Evolutionary conservation across 2,888 invertebrate species (phyloP).

Genomic region (Lepeophtheirus nordmannii): DNA sequence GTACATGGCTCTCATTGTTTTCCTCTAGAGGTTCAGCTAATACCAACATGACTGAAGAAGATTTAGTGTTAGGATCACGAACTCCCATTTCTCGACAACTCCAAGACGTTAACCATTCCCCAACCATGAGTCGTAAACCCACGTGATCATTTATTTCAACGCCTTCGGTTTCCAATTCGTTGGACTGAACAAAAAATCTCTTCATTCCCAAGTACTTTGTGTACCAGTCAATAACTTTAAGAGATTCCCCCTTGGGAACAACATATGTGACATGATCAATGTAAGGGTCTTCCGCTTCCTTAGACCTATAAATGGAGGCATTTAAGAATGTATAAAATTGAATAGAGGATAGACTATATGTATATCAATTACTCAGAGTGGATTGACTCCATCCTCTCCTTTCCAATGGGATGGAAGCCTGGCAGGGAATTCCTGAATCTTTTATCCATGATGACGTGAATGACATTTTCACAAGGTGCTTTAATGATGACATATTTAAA

Average conservation of each 20-base stretch:
- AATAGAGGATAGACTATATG: no score
- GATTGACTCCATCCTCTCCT: no score
- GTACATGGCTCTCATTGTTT: background rate
- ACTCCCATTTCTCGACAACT: constrained; percentile 10
- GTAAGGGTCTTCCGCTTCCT: constrained; percentile 28
- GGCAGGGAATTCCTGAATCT: background rate
- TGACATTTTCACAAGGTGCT: constrained; percentile 36
- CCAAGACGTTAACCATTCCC: constrained; percentile 21
- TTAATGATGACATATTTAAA: constrained; percentile 34
- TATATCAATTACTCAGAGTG: constrained; percentile 26
- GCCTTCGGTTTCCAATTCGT: background rate
- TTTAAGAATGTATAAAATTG: background rate
- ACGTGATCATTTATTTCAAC: constrained; percentile 3
- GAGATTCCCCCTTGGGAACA: constrained; percentile 32
- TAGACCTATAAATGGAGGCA: background rate
- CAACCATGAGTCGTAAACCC: constrained; percentile 16
- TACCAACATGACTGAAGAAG: background rate
- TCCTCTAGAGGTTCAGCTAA: constrained; percentile 15
- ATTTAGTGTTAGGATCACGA: background rate
- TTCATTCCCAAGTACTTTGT: constrained; percentile 36
- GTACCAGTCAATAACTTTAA: constrained; percentile 35
- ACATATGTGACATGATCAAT: constrained; percentile 38
- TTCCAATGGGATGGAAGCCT: no score
- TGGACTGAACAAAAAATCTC: constrained; percentile 29
- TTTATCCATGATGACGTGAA: constrained; percentile 37